These are phyloP conservation scores for Parazoanthus darwini DNA, from an alignment of 92 coral and sea anemone species.

Conservation along the genomic window DNA sequence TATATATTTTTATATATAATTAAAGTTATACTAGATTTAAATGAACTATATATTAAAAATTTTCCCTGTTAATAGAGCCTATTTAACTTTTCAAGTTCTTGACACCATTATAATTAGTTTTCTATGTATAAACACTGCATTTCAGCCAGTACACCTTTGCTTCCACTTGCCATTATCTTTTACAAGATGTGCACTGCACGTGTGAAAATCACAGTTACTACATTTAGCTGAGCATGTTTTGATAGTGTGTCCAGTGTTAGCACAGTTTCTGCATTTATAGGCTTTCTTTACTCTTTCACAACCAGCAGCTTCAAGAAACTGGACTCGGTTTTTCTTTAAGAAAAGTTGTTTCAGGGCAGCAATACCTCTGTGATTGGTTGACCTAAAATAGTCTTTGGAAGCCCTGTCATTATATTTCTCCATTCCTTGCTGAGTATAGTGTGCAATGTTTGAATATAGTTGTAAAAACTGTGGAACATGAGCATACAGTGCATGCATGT, in stretches of 20 bases:
- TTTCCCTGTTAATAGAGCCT: too few species aligned
- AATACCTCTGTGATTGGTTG: conserved; percentile 60
- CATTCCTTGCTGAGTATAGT: conserved; percentile 62
- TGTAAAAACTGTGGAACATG: conserved; percentile 55
- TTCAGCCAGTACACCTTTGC: too few species aligned
- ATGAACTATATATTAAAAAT: too few species aligned
- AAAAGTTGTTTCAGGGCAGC: conserved; percentile 54
- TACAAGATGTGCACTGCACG: not conserved
- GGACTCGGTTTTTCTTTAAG: conserved; percentile 49
- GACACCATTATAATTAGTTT: too few species aligned
- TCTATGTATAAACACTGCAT: too few species aligned
- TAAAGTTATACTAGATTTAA: too few species aligned
- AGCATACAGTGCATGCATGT: conserved; percentile 55
- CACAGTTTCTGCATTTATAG: conserved; percentile 55
- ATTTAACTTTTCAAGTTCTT: too few species aligned
- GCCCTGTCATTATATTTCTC: conserved; percentile 63
- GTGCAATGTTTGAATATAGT: conserved; percentile 48
- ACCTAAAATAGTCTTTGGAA: conserved; percentile 62
- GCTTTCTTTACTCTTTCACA: conserved; percentile 54
- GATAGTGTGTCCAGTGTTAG: conserved; percentile 50
- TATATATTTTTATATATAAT: too few species aligned
- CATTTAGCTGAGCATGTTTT: conserved; percentile 59
- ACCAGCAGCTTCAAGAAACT: conserved; percentile 61
- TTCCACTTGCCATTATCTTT: not conserved
- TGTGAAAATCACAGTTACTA: not conserved